Percentiles rank a stretch among this genome's conserved stretches.
These are phyloP conservation scores for Drosophila triauraria DNA, from an alignment of 1,140 invertebrate genomes.

Conservation along the genomic window DNA sequence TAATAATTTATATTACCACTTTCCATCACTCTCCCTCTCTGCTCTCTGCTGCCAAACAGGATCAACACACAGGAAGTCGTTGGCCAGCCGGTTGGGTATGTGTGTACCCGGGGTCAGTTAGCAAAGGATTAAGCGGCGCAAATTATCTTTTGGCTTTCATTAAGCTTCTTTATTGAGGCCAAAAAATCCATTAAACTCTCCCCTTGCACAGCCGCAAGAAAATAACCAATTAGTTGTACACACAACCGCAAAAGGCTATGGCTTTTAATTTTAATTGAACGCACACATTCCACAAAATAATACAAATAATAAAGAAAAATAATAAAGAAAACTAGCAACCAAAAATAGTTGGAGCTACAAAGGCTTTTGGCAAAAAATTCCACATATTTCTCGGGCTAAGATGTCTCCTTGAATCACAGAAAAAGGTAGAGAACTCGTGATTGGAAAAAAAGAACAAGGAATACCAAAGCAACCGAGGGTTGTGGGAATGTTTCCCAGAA, in stretches of 20 bases:
- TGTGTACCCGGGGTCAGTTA: constrained; percentile 17
- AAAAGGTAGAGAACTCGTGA: neutral
- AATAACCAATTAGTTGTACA: constrained; percentile 24
- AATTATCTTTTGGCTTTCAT: constrained; percentile 40
- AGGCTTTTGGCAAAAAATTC: neutral
- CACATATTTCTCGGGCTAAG: neutral
- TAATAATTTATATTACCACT: constrained; percentile 67
- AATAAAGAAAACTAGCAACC: neutral
- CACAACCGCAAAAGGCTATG: neutral
- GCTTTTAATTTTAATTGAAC: neutral
- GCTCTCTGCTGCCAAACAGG: constrained; percentile 9
- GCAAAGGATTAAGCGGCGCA: constrained; percentile 27
- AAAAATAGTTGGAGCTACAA: neutral
- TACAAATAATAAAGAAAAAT: constrained; percentile 4
- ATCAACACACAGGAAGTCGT: neutral
- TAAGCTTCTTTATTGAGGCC: constrained; percentile 13
- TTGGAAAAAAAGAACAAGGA: neutral
- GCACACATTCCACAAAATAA: neutral
- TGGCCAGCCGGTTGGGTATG: neutral
- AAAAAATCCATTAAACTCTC: constrained; percentile 21
- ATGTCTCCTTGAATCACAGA: neutral
- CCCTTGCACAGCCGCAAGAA: neutral
- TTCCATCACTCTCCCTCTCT: constrained; percentile 1
- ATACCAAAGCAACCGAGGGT: constrained; percentile 7
- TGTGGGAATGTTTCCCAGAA: neutral